These are phyloP conservation scores for Equus przewalskii DNA, from an alignment of 2,113 vertebrate genomes.

Conservation along the genomic window DNA sequence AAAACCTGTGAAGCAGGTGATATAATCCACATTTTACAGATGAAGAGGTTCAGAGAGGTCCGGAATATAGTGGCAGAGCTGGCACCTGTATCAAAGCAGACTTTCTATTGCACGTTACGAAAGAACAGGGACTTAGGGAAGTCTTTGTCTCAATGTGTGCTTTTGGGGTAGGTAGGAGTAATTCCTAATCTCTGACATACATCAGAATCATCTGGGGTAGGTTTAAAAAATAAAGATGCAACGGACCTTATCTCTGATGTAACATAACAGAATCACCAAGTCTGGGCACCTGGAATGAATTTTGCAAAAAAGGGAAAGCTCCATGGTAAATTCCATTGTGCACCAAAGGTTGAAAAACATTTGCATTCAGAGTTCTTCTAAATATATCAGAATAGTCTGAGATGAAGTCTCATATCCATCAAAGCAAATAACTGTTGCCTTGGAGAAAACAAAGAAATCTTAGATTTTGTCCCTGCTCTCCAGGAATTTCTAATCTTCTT, in stretches of 20 bases:
- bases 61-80: background rate
- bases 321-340: background rate
- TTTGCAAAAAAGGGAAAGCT: background rate
- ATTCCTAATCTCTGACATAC: background rate
- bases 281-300: background rate
- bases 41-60: background rate
- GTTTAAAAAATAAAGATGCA: slow-evolving; percentile 29
- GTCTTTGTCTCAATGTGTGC: background rate
- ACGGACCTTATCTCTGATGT: background rate
- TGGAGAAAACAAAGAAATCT: slow-evolving; percentile 34
- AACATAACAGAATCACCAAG: background rate
- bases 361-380: slow-evolving; percentile 25
- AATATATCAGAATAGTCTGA: background rate
- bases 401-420: background rate
- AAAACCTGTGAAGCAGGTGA: slow-evolving; percentile 24
- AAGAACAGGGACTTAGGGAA: background rate
- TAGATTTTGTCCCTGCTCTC: background rate
- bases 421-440: slow-evolving; percentile 21
- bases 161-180: background rate
- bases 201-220: background rate
- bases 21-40: background rate
- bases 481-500: slow-evolving; percentile 30
- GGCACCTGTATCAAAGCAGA: background rate
- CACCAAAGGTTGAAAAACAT: slow-evolving; percentile 18
- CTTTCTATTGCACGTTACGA: background rate